These are phyloP conservation scores for Riptortus pedestris DNA, from an alignment of 1,140 invertebrate species.

Conservation along the genomic window DNA sequence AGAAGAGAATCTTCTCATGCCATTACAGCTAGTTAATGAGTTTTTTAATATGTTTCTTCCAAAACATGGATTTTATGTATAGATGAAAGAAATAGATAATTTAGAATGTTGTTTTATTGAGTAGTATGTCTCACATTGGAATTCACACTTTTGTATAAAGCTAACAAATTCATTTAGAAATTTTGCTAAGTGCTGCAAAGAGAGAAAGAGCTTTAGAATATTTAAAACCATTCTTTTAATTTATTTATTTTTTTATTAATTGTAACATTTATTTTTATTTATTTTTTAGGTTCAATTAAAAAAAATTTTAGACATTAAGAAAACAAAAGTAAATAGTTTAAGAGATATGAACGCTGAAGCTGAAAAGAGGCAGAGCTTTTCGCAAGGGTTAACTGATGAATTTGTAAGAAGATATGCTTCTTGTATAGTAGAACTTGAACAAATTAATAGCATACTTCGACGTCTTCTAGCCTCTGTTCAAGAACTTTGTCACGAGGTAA, in stretches of 20 bases:
- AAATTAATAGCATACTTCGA: slow-evolving; percentile 79
- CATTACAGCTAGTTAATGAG: no score
- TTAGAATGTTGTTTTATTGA: no score
- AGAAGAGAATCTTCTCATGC: no score
- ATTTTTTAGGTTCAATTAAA: slow-evolving; percentile 52
- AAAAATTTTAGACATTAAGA: slow-evolving; percentile 76
- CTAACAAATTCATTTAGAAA: no score
- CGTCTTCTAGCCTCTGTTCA: slow-evolving; percentile 68
- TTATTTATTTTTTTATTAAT: slow-evolving; percentile 4
- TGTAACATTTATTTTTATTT: slow-evolving; percentile 23
- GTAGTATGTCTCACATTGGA: no score
- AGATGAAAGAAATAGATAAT: no score
- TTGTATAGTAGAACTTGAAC: slow-evolving; percentile 81
- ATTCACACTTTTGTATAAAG: no score
- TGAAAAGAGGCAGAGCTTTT: slow-evolving; percentile 73
- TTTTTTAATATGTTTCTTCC: no score
- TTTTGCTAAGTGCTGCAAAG: no score
- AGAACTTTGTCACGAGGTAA: slow-evolving; percentile 60
- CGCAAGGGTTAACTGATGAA: slow-evolving; percentile 63
- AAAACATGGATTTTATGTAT: no score
- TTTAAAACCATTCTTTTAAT: no score
- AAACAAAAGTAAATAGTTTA: slow-evolving; percentile 65
- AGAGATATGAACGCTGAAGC: slow-evolving; percentile 84
- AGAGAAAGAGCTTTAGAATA: no score
- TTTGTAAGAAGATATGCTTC: slow-evolving; percentile 84